Conservation (phyloP, 2,888 invertebrate species). For the Netelia melanura region DNA sequence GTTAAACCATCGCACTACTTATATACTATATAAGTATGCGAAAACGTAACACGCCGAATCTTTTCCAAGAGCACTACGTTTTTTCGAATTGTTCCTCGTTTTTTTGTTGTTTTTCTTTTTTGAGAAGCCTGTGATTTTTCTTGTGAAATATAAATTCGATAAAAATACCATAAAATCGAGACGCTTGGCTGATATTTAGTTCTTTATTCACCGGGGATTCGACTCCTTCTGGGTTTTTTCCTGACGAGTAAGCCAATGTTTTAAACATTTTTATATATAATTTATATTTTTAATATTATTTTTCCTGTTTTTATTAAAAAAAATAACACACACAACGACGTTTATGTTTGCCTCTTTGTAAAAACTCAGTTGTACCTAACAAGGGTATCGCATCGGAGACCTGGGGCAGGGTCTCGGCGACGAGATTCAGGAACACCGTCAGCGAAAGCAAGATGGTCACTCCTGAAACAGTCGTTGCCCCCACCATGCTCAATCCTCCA, state of each 20-base stretch:
- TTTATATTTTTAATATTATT: constrained; percentile 20
- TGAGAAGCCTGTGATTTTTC: background rate
- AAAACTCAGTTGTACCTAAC: constrained; percentile 94
- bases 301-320: constrained; percentile 46
- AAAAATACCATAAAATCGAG: background rate
- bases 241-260: background rate
- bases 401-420: constrained; percentile 99
- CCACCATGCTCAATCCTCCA: constrained; percentile 79
- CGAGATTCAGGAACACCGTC: constrained; percentile 99
- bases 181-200: constrained; percentile 44
- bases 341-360: constrained; percentile 72
- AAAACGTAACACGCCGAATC: too few relatives aligned
- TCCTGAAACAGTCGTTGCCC: constrained; percentile 91
- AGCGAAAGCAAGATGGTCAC: constrained; percentile 99
- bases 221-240: constrained; percentile 28
- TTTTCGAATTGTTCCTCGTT: background rate
- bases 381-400: constrained; percentile 99
- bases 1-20: background rate
- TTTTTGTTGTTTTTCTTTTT: background rate
- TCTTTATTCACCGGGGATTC: constrained; percentile 39
- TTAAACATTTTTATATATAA: constrained; percentile 8
- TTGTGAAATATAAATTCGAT: background rate
- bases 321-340: constrained; percentile 52
- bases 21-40: too few relatives aligned
- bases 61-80: background rate